These are phyloP conservation scores for Prostheceraeus crozeri DNA, from an alignment of 2,888 invertebrate genomes.

Conservation along the genomic window DNA sequence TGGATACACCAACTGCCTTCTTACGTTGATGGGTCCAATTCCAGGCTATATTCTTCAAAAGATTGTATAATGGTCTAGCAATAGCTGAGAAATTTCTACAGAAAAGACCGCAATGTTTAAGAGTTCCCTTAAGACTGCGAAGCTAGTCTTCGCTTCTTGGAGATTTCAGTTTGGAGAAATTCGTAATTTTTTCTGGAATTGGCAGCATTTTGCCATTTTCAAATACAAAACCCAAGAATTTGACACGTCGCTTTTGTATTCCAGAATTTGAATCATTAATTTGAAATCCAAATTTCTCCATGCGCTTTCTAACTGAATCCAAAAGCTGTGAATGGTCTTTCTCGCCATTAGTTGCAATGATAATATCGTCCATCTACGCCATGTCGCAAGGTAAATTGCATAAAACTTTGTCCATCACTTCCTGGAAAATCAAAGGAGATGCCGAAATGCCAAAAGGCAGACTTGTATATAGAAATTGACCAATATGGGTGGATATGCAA, in stretches of 20 bases:
- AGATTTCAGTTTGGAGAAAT: no score
- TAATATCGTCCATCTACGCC: constrained; percentile 32
- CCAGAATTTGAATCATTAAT: constrained; percentile 9
- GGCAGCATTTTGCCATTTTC: constrained; percentile 22
- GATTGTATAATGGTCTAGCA: constrained; percentile 1
- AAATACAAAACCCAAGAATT: constrained; percentile 31
- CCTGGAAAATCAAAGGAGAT: constrained; percentile 33
- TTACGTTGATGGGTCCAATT: neutral
- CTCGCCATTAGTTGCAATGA: constrained; percentile 27
- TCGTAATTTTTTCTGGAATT: constrained; percentile 23
- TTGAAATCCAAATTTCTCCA: constrained; percentile 20
- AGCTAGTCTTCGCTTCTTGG: constrained; percentile 3
- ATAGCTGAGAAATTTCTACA: constrained; percentile 4
- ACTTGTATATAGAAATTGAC: constrained; percentile 29
- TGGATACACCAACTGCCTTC: neutral
- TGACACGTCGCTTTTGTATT: constrained; percentile 3
- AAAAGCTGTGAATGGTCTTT: constrained; percentile 25
- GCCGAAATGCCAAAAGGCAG: constrained; percentile 34
- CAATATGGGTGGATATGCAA: constrained; percentile 34
- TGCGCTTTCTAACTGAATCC: constrained; percentile 23
- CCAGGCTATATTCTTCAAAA: neutral
- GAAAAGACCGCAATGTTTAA: neutral
- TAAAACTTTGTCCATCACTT: constrained; percentile 32
- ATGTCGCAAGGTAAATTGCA: constrained; percentile 21
- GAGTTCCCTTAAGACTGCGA: neutral